Evolutionary conservation across 2,113 vertebrate species (phyloP).

Genomic region (Montifringilla adamsi): DNA sequence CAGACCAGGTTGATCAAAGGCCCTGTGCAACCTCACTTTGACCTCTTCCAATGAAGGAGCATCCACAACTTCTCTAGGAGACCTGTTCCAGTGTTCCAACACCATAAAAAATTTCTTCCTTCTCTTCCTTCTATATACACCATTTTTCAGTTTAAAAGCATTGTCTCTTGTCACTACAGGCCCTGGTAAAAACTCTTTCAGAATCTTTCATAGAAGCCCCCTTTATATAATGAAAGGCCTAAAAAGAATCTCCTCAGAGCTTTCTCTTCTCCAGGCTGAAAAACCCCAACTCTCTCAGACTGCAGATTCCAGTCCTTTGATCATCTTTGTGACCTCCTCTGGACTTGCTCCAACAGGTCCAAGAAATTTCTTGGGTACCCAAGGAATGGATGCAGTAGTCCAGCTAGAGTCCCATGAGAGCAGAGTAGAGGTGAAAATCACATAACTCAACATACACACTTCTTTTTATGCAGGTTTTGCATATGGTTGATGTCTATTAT

Average conservation of each 20-base stretch:
- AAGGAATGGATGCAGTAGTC: neutral
- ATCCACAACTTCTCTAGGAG: neutral
- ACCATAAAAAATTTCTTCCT: neutral
- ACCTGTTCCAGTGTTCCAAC: neutral
- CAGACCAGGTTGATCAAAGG: neutral
- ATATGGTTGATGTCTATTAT: neutral
- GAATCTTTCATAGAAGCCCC: neutral
- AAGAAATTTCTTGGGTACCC: neutral
- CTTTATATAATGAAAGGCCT: neutral
- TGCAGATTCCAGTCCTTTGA: neutral
- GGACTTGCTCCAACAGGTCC: no score
- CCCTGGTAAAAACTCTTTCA: neutral
- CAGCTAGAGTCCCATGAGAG: neutral
- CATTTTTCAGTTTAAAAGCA: neutral
- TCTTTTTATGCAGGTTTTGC: neutral
- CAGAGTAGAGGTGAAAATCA: neutral
- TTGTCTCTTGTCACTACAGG: neutral
- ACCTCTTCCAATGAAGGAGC: neutral
- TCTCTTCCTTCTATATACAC: neutral
- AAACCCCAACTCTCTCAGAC: neutral
- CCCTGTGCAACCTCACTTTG: neutral
- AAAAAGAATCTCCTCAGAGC: accelerated
- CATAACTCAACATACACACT: neutral
- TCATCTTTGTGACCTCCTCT: neutral
- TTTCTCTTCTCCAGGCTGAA: neutral